Percentiles rank a stretch among this genome's conserved stretches.
Evolutionary conservation across 2,797 vertebrate genomes (phyloP).

Genomic region (Gobionotothen gibberifrons): DNA sequence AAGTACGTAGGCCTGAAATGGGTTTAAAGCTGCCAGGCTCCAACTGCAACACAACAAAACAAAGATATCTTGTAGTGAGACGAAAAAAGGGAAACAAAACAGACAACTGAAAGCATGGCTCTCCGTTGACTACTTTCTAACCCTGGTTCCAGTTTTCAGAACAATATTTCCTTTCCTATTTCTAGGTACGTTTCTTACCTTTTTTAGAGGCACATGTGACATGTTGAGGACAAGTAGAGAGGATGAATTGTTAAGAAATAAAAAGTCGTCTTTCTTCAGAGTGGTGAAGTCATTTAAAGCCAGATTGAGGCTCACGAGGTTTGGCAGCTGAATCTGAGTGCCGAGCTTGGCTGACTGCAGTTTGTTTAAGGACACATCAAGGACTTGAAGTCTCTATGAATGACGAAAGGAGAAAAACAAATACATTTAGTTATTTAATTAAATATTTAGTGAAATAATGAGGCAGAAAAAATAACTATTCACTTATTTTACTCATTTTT

Average conservation of each 20-base stretch:
- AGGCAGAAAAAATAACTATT: too few species aligned
- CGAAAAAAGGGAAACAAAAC: slow-evolving; percentile 41
- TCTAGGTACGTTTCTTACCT: slow-evolving; percentile 78
- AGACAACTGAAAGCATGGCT: slow-evolving; percentile 27
- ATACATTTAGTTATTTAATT: neutral
- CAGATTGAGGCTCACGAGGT: slow-evolving; percentile 85
- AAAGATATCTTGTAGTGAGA: slow-evolving; percentile 11
- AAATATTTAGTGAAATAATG: neutral
- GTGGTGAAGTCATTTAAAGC: slow-evolving; percentile 82
- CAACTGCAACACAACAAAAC: slow-evolving; percentile 82
- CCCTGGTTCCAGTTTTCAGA: neutral
- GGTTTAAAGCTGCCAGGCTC: slow-evolving; percentile 85
- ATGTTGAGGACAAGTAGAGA: slow-evolving; percentile 86
- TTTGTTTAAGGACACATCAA: slow-evolving; percentile 91
- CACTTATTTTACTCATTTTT: neutral
- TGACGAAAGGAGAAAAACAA: slow-evolving; percentile 18
- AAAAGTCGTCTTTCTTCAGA: slow-evolving; percentile 86
- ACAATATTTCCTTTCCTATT: slow-evolving; percentile 57
- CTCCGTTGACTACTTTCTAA: neutral
- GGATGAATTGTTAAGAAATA: slow-evolving; percentile 85
- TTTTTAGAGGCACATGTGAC: slow-evolving; percentile 86
- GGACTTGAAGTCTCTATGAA: slow-evolving; percentile 86
- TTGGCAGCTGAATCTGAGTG: slow-evolving; percentile 84
- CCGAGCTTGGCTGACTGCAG: slow-evolving; percentile 87
- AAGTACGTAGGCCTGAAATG: slow-evolving; percentile 82